Base-by-base conservation (phyloP, 2,113 vertebrate genomes). In the Crotalus horridus region DNA sequence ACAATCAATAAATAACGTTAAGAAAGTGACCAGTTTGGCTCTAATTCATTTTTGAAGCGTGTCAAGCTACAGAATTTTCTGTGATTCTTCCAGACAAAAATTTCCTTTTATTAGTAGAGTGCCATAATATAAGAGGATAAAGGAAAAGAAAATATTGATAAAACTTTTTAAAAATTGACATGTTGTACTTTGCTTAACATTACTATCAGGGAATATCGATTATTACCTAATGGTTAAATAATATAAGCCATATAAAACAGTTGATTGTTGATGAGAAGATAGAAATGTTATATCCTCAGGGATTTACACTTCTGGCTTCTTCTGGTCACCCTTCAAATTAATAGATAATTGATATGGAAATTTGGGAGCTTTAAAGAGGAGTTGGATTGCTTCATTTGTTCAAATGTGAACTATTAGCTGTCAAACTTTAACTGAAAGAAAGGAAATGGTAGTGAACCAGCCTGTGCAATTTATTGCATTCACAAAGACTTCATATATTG, bases 1-100 rank as follows among this genome's bases (percentile, higher is more conserved):
- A 81, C 48, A 88, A 91, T 88, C 89, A 91, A 81, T 93, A 88
- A 93, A 74, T 59, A 39, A 74, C 26, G 56, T 88, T 90, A 91
- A 39, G 26, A 86, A 74, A 81, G 39, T 48, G 58, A 20, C 33
- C 26, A 26, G 54, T 24, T 55, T 64, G 51, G 15, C 46, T 64
- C 55, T 86, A 51, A 93, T 51, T 55, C 54, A 43, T 90, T 59
- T 51, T 90, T 69, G 24, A 90, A 93, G 21, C 24, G 24, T 54
- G 85, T 69, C n/a, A 55, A 58, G 24, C 33, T 88, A 24, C 43
- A 48, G n/a, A 29, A 21, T 90, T 90, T 58, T 48, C 26, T 53
- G 54, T 23, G 39, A 11, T 43, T 90, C 64, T 93, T 61, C 48
- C 58, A 64, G 2, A 24, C 29, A 56, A 88, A 39, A 90, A 93